Evolutionary conservation across 2,888 invertebrate species (phyloP), one percentile per base, ranked within the genome.

Genomic region (Eupeodes luniger): DNA sequence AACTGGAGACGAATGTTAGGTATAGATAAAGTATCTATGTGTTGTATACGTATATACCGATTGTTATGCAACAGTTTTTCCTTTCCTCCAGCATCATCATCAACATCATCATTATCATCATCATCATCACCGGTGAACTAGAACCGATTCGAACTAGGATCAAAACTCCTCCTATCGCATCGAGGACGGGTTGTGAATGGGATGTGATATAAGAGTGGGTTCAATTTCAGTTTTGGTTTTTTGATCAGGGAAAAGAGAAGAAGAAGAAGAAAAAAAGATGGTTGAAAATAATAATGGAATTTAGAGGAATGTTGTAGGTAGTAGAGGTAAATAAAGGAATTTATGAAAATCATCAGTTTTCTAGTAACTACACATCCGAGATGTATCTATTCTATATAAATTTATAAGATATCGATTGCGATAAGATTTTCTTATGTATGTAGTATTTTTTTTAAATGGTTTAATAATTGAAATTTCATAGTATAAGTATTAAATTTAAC

Each of bases 41-140:
- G 27, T 27, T 3, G 27, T 27, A 27, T 27, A 16, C 47, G 11
- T 67, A 14, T 67, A 14, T 27, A 27, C 27, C 27, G 27, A 27
- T 47, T 49, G 57, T 87, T 87, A 83, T 83, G 83, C 83, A 87
- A 87, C 87, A 87, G 80, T 76, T 83, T 83, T 82, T 70, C 12
- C 70, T 55, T 70, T 40, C 40, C 19, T 70, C 62, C 59, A 59
- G 59, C 11, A 44, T 55, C 70, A 34, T 69, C 19, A 14, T n/a
- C 19, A 55, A 19, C 9, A 55, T 34, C 47, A 27, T 16, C 7
- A 27, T 27, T 11, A 44, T 55, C 44, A 34, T 69, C 19, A 14
- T n/a, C 19, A 55, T 27, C 9, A 55, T 34, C 47, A 14, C 9
- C 7, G 61, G 34, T 66, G 69, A 53, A 47, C 59, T 19, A 64